These are phyloP conservation scores for Tolmerus cingulatus DNA, from an alignment of 2,888 invertebrate species.

Conservation along the genomic window DNA sequence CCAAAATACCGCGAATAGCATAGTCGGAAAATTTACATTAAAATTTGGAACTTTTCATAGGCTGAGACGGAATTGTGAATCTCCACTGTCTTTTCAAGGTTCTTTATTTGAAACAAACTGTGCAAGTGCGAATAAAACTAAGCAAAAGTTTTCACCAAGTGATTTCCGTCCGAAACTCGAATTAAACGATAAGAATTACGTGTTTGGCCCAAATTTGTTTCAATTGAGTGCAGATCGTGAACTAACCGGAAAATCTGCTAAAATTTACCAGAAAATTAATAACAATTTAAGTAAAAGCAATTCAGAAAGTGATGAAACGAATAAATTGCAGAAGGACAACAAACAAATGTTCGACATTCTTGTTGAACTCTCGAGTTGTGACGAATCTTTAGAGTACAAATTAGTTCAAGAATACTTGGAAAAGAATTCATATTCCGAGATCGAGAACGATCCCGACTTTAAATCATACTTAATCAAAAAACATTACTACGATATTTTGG, in stretches of 20 bases:
- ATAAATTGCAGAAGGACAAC: conserved; percentile 55
- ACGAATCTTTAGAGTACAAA: conserved; percentile 60
- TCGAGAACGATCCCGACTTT: conserved; percentile 60
- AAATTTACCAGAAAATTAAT: conserved; percentile 44
- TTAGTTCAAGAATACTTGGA: conserved; percentile 61
- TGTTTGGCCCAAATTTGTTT: conserved; percentile 58
- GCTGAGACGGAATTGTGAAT: conserved; percentile 54
- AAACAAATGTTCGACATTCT: conserved; percentile 58
- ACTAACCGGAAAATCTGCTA: conserved; percentile 58
- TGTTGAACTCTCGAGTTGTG: conserved; percentile 59
- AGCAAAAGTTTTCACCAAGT: conserved; percentile 51
- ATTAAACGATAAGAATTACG: conserved; percentile 53
- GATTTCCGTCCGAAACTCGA: conserved; percentile 57
- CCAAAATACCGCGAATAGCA: conserved; percentile 59
- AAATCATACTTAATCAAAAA: conserved; percentile 61
- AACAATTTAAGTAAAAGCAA: conserved; percentile 32
- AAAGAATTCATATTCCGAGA: conserved; percentile 62
- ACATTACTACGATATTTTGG: conserved; percentile 60
- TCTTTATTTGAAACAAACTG: conserved; percentile 57
- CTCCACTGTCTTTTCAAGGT: conserved; percentile 61
- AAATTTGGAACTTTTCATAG: conserved; percentile 53
- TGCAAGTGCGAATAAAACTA: conserved; percentile 5
- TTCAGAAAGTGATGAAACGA: conserved; percentile 54
- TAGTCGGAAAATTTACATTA: conserved; percentile 58
- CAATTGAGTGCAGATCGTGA: conserved; percentile 58